Conservation (phyloP, 1,140 invertebrate genomes). For the Thaumetopoea pityocampa region DNA sequence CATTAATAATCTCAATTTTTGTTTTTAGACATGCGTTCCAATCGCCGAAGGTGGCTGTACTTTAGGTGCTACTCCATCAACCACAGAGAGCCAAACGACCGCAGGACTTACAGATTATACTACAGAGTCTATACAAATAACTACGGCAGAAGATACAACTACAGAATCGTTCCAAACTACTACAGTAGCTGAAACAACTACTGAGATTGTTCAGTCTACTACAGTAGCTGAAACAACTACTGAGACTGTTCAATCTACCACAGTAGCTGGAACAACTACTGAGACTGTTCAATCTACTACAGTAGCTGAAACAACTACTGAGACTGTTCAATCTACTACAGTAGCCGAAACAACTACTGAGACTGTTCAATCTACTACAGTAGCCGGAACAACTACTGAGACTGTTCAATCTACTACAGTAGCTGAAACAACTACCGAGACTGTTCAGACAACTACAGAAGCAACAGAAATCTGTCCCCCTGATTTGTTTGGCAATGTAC, state of each 20-base stretch:
- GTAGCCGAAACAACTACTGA: conserved; percentile 6
- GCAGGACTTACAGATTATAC: neutral
- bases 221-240: neutral
- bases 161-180: neutral
- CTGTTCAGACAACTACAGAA: conserved; percentile 1
- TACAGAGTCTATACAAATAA: neutral
- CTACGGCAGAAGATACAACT: conserved; percentile 2
- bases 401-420: neutral
- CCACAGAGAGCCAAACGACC: neutral
- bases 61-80: neutral
- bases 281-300: neutral
- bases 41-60: conserved; percentile 19
- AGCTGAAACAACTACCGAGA: conserved; percentile 1
- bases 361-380: neutral
- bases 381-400: neutral
- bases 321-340: neutral
- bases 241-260: conserved; percentile 1
- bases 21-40: conserved; percentile 7
- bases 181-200: neutral
- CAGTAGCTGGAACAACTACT: neutral
- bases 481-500: conserved; percentile 26
- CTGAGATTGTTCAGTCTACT: neutral
- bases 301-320: neutral
- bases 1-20: neutral
- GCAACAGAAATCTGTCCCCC: conserved; percentile 20